Evolutionary conservation across 2,113 vertebrate genomes (phyloP), one percentile per base, ranked within the genome.

Genomic region (Catagonus wagneri): DNA sequence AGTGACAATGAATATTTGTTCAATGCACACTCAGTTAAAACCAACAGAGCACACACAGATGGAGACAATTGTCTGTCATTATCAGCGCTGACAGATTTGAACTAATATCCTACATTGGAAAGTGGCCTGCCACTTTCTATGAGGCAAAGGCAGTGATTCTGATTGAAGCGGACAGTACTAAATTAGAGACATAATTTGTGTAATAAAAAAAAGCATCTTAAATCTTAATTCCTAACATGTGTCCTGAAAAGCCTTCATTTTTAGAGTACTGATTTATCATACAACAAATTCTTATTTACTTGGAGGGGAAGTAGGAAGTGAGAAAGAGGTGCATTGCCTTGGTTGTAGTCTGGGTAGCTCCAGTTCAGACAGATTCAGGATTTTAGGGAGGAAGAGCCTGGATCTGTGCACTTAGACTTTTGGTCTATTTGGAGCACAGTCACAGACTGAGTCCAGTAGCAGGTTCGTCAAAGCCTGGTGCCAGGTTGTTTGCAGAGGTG

Each of bases 1-100:
- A 66, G 27, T 56, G 36, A 61, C 74, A 91, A 17, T 66, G 54
- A 76, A 27, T 86, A 89, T 80, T 93, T 89, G 60, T 34, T 93
- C 60, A 89, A 8, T 29, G 34, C 71, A 71, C 14, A 60, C 20
- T 44, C 66, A 76, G 6, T 96, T 90, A 89, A 96, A 79, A 84
- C 22, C 66, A 93, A 58, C 32, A 81, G 36, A 68, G 29, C 6
- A 83, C 29, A 85, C 34, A 27, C 0, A 36, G 25, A 25, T 84
- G 44, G 61, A 78, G 54, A 92, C 23, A 44, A 19, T 60, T 76
- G 23, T 29, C 50, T 75, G 32, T 78, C 66, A 36, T 89, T 44
- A 83, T 80, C 36, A 56, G 60, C 36, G 34, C 29, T 81, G 34
- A 68, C 44, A 72, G 54, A 68, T 89, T 71, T 75, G 54, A 96